Evolutionary conservation across 1,140 invertebrate species (phyloP), one percentile per base, ranked within the genome.

Genomic region (Drosophila quadrilineata): DNA sequence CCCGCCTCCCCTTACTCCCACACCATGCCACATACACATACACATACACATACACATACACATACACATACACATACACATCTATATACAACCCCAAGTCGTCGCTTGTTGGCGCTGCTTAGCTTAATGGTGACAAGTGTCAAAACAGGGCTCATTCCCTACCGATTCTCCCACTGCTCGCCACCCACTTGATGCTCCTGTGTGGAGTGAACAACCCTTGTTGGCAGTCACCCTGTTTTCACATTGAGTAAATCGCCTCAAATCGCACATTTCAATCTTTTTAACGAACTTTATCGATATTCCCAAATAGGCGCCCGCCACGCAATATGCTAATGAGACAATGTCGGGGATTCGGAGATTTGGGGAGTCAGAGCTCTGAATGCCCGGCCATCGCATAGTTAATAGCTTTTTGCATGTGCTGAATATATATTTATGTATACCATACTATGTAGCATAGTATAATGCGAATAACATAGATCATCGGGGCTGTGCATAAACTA

Each of bases 101-200:
- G n/a, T 19, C 36, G 60, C 71, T 75, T 77, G 74, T 77, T 77
- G 64, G 45, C 65, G 79, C 71, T 79, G 79, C 67, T 86, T 85
- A 86, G 84, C 79, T 79, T 85, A 85, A 85, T 85, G 80, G 80
- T 85, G 79, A 85, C 79, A 85, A 85, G 79, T 86, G 79, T 85
- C 79, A 85, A 85, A 84, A 77, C 79, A 85, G 73, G 70, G 57
- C 64, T 31, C 49, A 14, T 12, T 26, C 54, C 58, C 33, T 22
- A 4, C 33, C 14, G 12, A 31, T 43, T n/a, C 45, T 31, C 52
- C 4, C 14, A 6, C 22, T 3, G n/a, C 6, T 10, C 14, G 4
- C 17, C 17, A 6, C 40, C 6, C 16, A 2, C 35, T 0, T 3
- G 3, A 16, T 29, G 28, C 41, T 33, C n/a, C n/a, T n/a, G n/a